Conservation (phyloP, 2,888 invertebrate genomes). For the Apomyelois bistriatella region DNA sequence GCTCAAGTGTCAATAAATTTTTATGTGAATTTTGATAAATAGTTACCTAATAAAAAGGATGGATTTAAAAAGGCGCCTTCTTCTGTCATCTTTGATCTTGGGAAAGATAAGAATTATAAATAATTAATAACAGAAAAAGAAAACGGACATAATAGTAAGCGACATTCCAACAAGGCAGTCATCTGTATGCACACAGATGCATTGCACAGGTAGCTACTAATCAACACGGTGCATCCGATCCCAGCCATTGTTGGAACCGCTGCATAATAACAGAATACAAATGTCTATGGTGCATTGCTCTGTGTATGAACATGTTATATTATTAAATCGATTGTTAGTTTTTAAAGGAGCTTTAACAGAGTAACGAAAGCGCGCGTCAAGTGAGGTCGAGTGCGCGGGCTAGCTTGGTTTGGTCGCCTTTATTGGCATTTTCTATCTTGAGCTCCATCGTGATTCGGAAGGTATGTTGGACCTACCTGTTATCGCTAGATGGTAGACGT, state of each 20-base stretch:
- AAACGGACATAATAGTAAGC: neutral
- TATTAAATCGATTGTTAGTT: too few species aligned
- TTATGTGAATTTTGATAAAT: too few species aligned
- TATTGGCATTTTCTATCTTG: too few species aligned
- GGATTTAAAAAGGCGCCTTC: neutral
- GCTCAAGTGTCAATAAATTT: too few species aligned
- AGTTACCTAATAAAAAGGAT: too few species aligned
- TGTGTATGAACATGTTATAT: neutral
- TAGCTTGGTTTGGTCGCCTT: too few species aligned
- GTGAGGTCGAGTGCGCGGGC: too few species aligned
- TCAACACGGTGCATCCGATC: constrained; percentile 11
- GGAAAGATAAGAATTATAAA: neutral
- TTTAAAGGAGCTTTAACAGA: too few species aligned
- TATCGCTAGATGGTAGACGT: too few species aligned
- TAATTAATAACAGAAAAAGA: neutral
- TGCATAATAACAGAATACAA: constrained; percentile 10
- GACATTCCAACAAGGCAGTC: neutral
- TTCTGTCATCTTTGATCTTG: neutral
- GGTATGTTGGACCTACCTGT: too few species aligned
- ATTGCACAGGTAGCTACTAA: neutral
- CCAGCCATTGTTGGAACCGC: constrained; percentile 5
- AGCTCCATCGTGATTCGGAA: too few species aligned
- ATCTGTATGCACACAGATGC: constrained; percentile 2
- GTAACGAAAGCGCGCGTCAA: too few species aligned
- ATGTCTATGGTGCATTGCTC: neutral